phyloP scores from a whole-genome alignment of 2,888 invertebrate genomes.

The Gymnoscelis rufifasciata region DNA sequence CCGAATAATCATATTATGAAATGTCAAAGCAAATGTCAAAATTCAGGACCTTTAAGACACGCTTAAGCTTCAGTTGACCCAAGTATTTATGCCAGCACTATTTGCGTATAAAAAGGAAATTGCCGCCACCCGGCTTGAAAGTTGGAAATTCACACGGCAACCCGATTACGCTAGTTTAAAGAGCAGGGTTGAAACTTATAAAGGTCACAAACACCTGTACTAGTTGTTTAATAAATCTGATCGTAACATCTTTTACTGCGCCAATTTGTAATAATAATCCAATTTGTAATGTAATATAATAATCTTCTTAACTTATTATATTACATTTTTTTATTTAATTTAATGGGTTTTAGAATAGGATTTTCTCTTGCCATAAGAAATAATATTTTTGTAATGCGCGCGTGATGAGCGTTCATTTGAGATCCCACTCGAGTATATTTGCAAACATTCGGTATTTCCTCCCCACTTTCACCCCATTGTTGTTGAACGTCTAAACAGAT shows the following conservation, averaged over 20 bases:
- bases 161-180: constrained; percentile 4
- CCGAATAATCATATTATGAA: too few species aligned
- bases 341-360: too few species aligned
- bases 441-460: too few species aligned
- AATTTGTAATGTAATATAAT: too few species aligned
- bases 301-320: too few species aligned
- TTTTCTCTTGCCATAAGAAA: too few species aligned
- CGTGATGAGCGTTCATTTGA: too few species aligned
- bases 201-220: constrained; percentile 5
- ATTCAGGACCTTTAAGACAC: not conserved
- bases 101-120: constrained; percentile 4
- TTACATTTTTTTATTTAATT: too few species aligned
- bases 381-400: too few species aligned
- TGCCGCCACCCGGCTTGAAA: not conserved
- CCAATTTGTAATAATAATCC: not conserved
- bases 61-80: not conserved
- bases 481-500: too few species aligned
- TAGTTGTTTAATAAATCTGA: not conserved
- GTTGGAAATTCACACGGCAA: not conserved
- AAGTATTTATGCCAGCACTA: not conserved
- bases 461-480: too few species aligned
- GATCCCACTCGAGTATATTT: too few species aligned
- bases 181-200: constrained; percentile 5
- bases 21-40: not conserved
- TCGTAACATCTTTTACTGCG: not conserved